Percentiles rank a stretch among this genome's conserved stretches.
These are phyloP conservation scores for Zoanthus sociatus DNA, from an alignment of 92 coral and sea anemone genomes.

Conservation along the genomic window DNA sequence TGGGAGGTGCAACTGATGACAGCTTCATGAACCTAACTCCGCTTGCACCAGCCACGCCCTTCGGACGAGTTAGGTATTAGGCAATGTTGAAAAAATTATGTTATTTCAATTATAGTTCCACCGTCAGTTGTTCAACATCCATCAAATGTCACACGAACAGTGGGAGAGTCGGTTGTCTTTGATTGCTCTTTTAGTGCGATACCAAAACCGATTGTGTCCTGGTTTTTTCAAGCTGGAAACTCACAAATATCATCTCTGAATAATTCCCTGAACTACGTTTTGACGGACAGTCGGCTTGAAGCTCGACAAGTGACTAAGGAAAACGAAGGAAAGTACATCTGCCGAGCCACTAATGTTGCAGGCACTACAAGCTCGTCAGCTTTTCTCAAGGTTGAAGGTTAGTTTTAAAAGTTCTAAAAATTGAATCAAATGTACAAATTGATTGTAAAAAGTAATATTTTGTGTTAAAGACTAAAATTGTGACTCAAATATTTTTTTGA, in stretches of 20 bases:
- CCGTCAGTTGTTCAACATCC: slow-evolving; percentile 76
- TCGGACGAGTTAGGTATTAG: no score
- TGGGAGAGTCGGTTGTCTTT: slow-evolving; percentile 80
- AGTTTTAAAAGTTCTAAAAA: background rate
- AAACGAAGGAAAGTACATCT: slow-evolving; percentile 81
- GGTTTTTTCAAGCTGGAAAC: slow-evolving; percentile 72
- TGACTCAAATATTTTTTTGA: no score
- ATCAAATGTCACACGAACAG: slow-evolving; percentile 69
- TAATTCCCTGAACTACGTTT: slow-evolving; percentile 61
- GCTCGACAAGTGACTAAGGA: slow-evolving; percentile 67
- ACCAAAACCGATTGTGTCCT: slow-evolving; percentile 75
- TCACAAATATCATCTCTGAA: slow-evolving; percentile 43
- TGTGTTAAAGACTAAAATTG: no score
- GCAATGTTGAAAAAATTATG: background rate
- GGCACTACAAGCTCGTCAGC: slow-evolving; percentile 75
- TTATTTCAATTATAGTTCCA: slow-evolving; percentile 53
- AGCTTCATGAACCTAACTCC: no score
- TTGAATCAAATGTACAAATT: no score
- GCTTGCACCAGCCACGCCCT: no score
- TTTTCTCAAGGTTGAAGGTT: slow-evolving; percentile 81
- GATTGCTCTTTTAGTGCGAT: slow-evolving; percentile 79
- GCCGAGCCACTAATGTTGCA: slow-evolving; percentile 79
- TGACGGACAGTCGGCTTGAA: slow-evolving; percentile 63
- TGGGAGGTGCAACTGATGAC: no score
- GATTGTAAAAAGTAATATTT: no score